Evolutionary conservation across 2,113 vertebrate genomes (phyloP), one percentile per base, ranked within the genome.

Genomic region (Agapornis roseicollis): DNA sequence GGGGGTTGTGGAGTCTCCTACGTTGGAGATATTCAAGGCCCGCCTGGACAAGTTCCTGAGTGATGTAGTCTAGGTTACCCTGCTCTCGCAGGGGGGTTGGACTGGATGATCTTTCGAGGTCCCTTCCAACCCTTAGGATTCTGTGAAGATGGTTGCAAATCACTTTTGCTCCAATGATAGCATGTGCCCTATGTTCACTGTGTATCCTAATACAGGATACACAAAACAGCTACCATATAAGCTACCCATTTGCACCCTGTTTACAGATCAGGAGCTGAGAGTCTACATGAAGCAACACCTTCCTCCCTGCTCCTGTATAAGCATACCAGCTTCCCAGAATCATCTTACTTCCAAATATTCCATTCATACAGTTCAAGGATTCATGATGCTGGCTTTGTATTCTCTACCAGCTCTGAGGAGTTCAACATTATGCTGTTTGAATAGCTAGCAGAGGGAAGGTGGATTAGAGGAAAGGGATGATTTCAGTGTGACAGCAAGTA

Each of bases 101-200:
- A n/a, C n/a, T n/a, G n/a, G n/a, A n/a, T n/a, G n/a, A n/a, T n/a
- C n/a, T n/a, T n/a, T n/a, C n/a, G n/a, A n/a, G n/a, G n/a, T n/a
- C n/a, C n/a, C n/a, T n/a, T n/a, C n/a, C n/a, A n/a, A n/a, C n/a
- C n/a, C n/a, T n/a, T n/a, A n/a, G n/a, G n/a, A n/a, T n/a, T n/a
- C n/a, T n/a, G n/a, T n/a, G n/a, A n/a, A 81, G 28, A 20, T 7
- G 9, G 10, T 23, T 81, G 46, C 28, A 85, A 74, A 81, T 49
- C n/a, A 52, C 66, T 82, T 87, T 79, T 20, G 1, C 11, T 80
- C n/a, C 20, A 46, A 15, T 2, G 10, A n/a, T 0, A 52, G 33
- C 55, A 61, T 1, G 4, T 61, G 7, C 7, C 19, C 4, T 24
- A 35, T 22, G n/a, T 24, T 83, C 33, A 41, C 27, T 0, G 1